Percentiles rank a stretch among this genome's conserved stretches.
Conservation (phyloP, 2,113 vertebrate genomes). For the Gymnorhina tibicen region DNA sequence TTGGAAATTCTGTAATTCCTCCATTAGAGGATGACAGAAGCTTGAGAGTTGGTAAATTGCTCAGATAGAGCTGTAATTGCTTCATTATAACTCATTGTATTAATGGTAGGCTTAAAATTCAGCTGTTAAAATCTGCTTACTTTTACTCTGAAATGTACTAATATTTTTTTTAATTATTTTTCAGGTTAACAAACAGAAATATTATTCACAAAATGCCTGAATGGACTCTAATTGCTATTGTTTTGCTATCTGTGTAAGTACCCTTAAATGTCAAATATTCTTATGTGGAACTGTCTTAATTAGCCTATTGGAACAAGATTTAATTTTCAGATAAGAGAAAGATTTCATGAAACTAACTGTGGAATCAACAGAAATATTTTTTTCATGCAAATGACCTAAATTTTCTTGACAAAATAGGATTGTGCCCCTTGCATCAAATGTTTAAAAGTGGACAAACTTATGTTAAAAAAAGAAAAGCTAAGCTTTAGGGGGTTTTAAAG, state of each 20-base stretch:
- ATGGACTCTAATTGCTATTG: conserved; percentile 79
- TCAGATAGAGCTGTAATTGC: neutral
- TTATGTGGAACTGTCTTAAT: neutral
- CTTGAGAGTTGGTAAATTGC: neutral
- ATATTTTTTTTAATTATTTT: conserved; percentile 27
- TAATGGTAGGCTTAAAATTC: neutral
- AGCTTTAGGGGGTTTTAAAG: neutral
- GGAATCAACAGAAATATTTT: neutral
- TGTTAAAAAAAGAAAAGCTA: neutral
- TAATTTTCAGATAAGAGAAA: neutral
- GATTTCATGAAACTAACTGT: neutral
- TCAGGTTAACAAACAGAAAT: conserved; percentile 80
- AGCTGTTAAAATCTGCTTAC: neutral
- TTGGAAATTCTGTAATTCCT: neutral
- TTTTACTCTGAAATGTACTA: neutral
- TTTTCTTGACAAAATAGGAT: neutral
- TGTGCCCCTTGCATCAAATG: neutral
- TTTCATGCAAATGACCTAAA: neutral
- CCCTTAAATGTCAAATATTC: neutral
- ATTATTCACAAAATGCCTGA: conserved; percentile 79
- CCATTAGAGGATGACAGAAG: neutral
- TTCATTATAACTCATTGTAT: neutral
- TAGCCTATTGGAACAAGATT: neutral
- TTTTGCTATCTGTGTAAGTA: conserved; percentile 80
- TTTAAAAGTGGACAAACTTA: neutral